Base-by-base conservation (phyloP, 2,888 invertebrate genomes). In the Nyleta sp. region DNA sequence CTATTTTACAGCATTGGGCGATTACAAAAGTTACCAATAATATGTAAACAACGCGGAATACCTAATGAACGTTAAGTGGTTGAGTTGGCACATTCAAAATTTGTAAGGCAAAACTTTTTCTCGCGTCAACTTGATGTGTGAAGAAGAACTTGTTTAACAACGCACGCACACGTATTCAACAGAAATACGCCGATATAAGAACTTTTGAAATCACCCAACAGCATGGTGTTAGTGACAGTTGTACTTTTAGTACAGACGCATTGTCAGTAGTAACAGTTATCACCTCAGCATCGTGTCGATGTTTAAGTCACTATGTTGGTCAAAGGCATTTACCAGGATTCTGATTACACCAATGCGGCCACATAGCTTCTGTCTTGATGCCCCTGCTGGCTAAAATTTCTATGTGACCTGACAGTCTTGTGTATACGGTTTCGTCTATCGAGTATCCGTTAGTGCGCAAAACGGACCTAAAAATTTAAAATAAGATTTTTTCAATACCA, bases 331-430 rank as follows among this genome's bases (percentile, higher is more conserved):
- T 93, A 83, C 94, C 94, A 31, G 95, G 95, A 90, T 95, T 95
- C 87, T 95, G 94, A 31, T 93, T 92, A 88, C 95, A 96, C 95
- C 95, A 95, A 80, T 93, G 92, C 15, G 95, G 95, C 95, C 95
- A 95, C 85, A 95, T 92, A 18, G 95, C 94, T 83, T 95, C 95
- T 0, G 95, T 94, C 31, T 91, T 91, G 44, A 95, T 88, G 0
- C 95, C 95, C 48, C 94, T 92, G 15, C 92, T 91, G 18, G 93
- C 89, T 70, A 95, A 89, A 24, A 95, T 91, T 82, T 94, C 92
- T 75, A 95, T 91, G 82, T 95, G 95, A 73, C 94, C 93, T 84
- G 94, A 93, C 71, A 95, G 91, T 50, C 95, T 92, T 65, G 94
- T 92, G 90, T 95, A 95, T 11, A 95, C 95, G 83, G 93, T 93